Evolutionary conservation across 2,888 invertebrate genomes (phyloP), one percentile per base, ranked within the genome.

Genomic region (Pseudoips prasinana): DNA sequence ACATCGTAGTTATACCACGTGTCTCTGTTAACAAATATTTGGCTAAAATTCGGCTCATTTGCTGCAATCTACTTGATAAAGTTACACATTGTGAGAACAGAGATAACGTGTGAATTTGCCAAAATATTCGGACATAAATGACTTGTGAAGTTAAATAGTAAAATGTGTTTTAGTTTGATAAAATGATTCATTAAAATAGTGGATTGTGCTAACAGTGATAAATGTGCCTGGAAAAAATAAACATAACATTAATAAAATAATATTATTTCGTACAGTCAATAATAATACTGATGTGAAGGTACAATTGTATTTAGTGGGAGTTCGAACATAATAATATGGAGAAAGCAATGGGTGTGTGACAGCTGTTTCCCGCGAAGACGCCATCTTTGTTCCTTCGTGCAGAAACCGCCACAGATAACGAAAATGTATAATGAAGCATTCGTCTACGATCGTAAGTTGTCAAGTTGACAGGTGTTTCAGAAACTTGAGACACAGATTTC

Each of bases 351-450:
- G 27, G 39, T 39, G 43, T 30, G 38, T 64, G 64, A 64, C 63
- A 59, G 44, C 26, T 57, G 39, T 57, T 64, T 71, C 64, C 64
- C 64, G 65, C 67, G 53, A 49, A 49, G 39, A 46, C 64, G 64
- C 63, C 68, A 74, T 72, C 49, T 70, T 71, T 65, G 58, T 64
- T 58, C 58, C 42, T 58, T 53, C 35, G 38, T 54, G 52, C 41
- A 36, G 50, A 46, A 66, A 52, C 58, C 64, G 66, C 55, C 70
- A 64, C 25, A 58, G 59, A 57, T 50, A 70, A 54, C 35, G 26
- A 82, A 83, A 81, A 69, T 78, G 42, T 66, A 76, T 48, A 91
- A 91, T 73, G 81, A 79, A 41, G 91, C 87, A 4, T 91, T 91
- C 64, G 88, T 89, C 58, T 83, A 73, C 44, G 82, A 83, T 40